Conservation (phyloP, 2,797 vertebrate species). For the Micromesistius poutassou region DNA sequence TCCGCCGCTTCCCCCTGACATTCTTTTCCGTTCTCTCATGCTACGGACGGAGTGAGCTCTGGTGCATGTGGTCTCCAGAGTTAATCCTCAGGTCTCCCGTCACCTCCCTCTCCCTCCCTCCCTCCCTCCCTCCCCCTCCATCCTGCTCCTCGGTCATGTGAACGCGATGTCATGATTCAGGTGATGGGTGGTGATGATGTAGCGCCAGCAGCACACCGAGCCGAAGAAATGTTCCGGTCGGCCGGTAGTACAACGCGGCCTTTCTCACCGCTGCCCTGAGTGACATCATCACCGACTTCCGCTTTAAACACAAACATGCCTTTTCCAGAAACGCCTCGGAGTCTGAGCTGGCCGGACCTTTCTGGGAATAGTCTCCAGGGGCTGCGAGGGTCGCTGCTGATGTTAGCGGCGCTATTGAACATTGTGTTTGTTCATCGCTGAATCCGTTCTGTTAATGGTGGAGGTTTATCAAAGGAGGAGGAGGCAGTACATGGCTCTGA, state of each 20-base stretch:
- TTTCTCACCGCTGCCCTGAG: constrained; percentile 34
- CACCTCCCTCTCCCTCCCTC: neutral
- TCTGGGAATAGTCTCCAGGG: constrained; percentile 6
- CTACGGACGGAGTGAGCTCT: no score
- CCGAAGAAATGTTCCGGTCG: constrained; percentile 20
- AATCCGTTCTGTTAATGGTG: no score
- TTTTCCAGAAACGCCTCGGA: constrained; percentile 18
- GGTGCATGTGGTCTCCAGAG: neutral
- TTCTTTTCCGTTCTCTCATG: neutral
- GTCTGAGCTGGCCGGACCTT: neutral
- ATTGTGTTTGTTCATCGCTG: neutral
- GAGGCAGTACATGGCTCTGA: no score
- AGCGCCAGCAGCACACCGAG: constrained; percentile 22
- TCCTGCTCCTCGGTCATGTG: neutral
- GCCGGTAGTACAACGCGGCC: constrained; percentile 40
- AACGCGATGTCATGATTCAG: constrained; percentile 57
- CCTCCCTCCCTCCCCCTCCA: neutral
- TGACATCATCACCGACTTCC: constrained; percentile 27
- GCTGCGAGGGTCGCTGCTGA: constrained; percentile 2
- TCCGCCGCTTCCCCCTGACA: no score
- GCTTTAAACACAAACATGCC: constrained; percentile 35
- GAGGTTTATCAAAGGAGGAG: no score
- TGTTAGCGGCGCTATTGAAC: neutral
- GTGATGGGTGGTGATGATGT: constrained; percentile 34
- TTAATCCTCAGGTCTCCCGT: neutral